Evolutionary conservation across 2,797 vertebrate genomes (phyloP), one percentile per base, ranked within the genome.

Genomic region (Choloepus didactylus): DNA sequence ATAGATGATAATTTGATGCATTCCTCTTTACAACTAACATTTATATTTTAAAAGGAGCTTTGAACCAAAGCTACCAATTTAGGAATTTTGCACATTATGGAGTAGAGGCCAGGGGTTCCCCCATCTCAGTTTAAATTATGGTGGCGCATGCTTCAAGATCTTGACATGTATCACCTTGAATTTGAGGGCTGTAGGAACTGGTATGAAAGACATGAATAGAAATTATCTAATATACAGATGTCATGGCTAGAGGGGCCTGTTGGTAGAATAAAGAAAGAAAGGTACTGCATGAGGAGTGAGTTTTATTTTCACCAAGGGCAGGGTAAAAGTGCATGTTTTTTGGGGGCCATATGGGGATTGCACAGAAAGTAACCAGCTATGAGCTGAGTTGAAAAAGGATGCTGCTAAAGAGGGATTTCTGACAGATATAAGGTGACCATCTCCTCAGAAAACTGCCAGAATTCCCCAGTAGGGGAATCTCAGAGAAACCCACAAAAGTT

Each of bases 181-280:
- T 64, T 80, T 91, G 59, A 82, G 25, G 44, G 9, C 27, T 77
- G 9, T 76, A 93, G 56, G 19, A 14, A 82, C 31, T 85, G 12
- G 77, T 87, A 38, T 6, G 41, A 46, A 35, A 73, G 18, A 29
- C 12, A 1, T 54, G 11, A 38, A 31, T 87, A 69, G 77, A 94
- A 94, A 92, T 79, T 77, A 89, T 29, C 27, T 79, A 35, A 87
- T 70, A 72, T 83, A 38, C 73, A 93, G 79, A 95, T 69, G 31
- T 3, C 62, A 9, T 82, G 27, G 10, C 54, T 82, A 72, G 5
- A 49, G 35, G 91, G 7, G 9, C 9, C 29, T 59, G 0, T 80
- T 85, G 31, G 46, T 44, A 44, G 62, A 72, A 72, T 66, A 77
- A 80, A 49, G 54, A 49, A 7, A 87, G 25, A 66, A 91, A 67